These are phyloP conservation scores for Lycaena phlaeas DNA, from an alignment of 2,888 invertebrate genomes.

Conservation along the genomic window DNA sequence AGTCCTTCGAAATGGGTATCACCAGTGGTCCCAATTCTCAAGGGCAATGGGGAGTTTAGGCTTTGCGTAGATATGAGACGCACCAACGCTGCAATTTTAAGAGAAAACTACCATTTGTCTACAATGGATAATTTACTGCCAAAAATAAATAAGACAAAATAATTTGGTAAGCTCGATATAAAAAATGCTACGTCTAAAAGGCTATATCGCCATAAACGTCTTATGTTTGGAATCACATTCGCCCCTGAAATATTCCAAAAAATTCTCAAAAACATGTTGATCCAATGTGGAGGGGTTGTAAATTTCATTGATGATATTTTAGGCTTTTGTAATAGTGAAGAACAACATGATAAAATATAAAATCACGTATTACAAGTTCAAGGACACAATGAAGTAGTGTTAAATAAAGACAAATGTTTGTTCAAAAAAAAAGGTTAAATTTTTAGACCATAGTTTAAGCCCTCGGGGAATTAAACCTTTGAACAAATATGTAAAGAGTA, in stretches of 20 bases:
- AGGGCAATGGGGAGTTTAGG: conserved; percentile 21
- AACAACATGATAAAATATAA: conserved; percentile 17
- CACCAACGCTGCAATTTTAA: conserved; percentile 21
- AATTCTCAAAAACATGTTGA: conserved; percentile 21
- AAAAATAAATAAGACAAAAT: conserved; percentile 21
- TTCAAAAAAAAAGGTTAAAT: conserved; percentile 12
- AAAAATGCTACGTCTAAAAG: conserved; percentile 20
- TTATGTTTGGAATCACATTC: conserved; percentile 35
- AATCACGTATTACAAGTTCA: conserved; percentile 14
- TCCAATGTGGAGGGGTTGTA: conserved; percentile 19
- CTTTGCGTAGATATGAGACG: conserved; percentile 28
- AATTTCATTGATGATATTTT: conserved; percentile 27
- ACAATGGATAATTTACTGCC: conserved; percentile 24
- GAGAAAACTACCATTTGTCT: conserved; percentile 27
- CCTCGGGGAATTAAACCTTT: conserved; percentile 18
- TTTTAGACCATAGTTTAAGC: conserved; percentile 20
- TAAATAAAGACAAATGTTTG: conserved; percentile 18
- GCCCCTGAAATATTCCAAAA: conserved; percentile 24
- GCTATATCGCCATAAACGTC: conserved; percentile 27
- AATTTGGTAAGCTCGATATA: conserved; percentile 22
- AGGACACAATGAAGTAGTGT: conserved; percentile 16
- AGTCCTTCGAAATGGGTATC: conserved; percentile 21
- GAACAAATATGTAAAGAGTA: conserved; percentile 18
- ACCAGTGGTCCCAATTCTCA: conserved; percentile 22
- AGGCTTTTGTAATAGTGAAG: conserved; percentile 14